Evolutionary conservation across 2,113 vertebrate species (phyloP), one percentile per base, ranked within the genome.

Genomic region (Chaetorhynchus papuensis): DNA sequence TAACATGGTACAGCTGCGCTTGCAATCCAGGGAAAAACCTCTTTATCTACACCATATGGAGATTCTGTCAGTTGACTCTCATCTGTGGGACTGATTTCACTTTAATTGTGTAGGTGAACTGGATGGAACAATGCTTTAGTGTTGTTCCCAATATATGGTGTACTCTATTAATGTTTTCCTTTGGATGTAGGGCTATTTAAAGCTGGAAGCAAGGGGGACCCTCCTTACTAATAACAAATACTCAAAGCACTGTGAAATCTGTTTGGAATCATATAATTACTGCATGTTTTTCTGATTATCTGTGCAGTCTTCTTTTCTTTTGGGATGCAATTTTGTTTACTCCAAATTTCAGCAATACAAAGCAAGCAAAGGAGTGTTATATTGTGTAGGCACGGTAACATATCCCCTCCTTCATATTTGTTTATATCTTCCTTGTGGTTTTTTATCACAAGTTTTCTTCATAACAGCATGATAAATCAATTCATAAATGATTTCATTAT

Each of bases 281-380:
- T 93, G 94, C 94, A 90, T 89, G 89, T 79, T 78, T 75, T 78
- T 83, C 35, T 71, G 90, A 93, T 97, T 63, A 69, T 54, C 85
- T 71, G 11, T 83, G 79, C 60, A 94, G 60, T 44, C 35, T 8
- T 89, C 69, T 84, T 61, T 66, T 80, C 89, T 61, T 93, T 56
- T 0, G 59, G 89, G 39, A 74, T 47, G 54, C 6, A 1, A 37
- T 77, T 86, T 72, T 70, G 28, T 93, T 78, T 77, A 10, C 39
- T 47, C 30, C 6, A 4, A 84, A 42, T 85, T 91, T 60, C 24
- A 44, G 49, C 75, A 37, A 63, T 39, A 39, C 24, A 61, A 93
- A 91, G 53, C 76, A 95, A 96, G 93, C 94, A 93, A 74, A 66
- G 82, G 94, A 64, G 5, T 2, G 0, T 50, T 83, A 13, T 17